Conservation (phyloP, 1,140 invertebrate genomes). For the Diabrotica virgifera region DNA sequence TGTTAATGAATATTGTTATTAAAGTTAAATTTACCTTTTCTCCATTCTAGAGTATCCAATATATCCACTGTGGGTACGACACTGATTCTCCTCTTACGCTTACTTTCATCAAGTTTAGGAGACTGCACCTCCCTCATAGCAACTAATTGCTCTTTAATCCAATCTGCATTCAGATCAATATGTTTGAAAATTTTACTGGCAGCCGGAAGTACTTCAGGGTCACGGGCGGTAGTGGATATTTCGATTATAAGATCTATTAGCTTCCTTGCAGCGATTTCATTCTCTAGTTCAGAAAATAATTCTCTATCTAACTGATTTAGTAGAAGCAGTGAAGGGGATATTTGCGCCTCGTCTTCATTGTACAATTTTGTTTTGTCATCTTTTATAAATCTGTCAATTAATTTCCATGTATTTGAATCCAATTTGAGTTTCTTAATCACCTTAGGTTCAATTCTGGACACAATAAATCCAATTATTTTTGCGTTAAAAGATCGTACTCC, state of each 20-base stretch:
- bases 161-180: conserved; percentile 62
- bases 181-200: conserved; percentile 66
- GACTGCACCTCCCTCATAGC: conserved; percentile 53
- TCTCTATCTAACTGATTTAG: conserved; percentile 59
- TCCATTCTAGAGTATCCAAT: conserved; percentile 68
- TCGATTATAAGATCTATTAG: conserved; percentile 49
- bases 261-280: conserved; percentile 39
- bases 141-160: conserved; percentile 60
- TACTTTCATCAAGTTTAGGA: conserved; percentile 36
- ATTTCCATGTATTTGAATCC: conserved; percentile 47
- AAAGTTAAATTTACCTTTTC: conserved; percentile 50
- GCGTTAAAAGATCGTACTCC: conserved; percentile 51
- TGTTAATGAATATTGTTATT: too few relatives aligned
- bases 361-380: conserved; percentile 37
- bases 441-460: conserved; percentile 47
- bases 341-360: conserved; percentile 17
- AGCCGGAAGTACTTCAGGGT: conserved; percentile 53
- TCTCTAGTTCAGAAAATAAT: conserved; percentile 50
- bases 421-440: conserved; percentile 24
- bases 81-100: conserved; percentile 46
- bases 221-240: conserved; percentile 28
- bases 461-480: conserved; percentile 48
- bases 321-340: conserved; percentile 42
- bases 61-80: conserved; percentile 55
- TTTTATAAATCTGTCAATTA: conserved; percentile 48